Conservation (phyloP, 53 echinoderm and acorn worm species). For the Echinometra lucunter region DNA sequence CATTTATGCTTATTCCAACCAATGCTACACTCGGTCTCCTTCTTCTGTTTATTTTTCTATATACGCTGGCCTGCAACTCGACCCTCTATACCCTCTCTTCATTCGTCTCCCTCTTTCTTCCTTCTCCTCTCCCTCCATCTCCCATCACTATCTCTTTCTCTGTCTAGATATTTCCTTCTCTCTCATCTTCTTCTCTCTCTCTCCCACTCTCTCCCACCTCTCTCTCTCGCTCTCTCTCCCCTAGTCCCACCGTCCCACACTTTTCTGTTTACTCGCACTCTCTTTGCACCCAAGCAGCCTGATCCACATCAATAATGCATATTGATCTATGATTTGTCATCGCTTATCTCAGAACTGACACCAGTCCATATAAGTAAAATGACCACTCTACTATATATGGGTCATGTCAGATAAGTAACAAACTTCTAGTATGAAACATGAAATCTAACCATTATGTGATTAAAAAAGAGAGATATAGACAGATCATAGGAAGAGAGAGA, state of each 20-base stretch:
- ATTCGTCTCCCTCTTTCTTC: not conserved
- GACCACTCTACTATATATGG: slow-evolving; percentile 5
- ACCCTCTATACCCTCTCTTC: not conserved
- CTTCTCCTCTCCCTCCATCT: not conserved
- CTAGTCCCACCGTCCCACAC: not conserved
- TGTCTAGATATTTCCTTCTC: not conserved
- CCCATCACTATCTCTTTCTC: not conserved
- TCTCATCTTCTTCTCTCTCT: no score
- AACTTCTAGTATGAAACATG: not conserved
- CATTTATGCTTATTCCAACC: no score
- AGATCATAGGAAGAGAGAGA: not conserved
- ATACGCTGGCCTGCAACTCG: no score
- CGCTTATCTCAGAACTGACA: slow-evolving; percentile 46
- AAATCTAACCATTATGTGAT: not conserved
- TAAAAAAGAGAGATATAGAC: not conserved
- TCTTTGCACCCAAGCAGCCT: not conserved
- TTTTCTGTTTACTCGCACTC: not conserved
- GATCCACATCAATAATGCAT: slow-evolving; percentile 23
- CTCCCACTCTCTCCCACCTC: not conserved
- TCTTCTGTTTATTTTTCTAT: not conserved
- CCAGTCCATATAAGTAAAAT: not conserved
- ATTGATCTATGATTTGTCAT: slow-evolving; percentile 49
- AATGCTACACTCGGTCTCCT: no score
- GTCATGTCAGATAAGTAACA: not conserved
- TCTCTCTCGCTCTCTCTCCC: not conserved